Conservation (phyloP, 2,113 vertebrate genomes). For the Rhea pennata region DNA sequence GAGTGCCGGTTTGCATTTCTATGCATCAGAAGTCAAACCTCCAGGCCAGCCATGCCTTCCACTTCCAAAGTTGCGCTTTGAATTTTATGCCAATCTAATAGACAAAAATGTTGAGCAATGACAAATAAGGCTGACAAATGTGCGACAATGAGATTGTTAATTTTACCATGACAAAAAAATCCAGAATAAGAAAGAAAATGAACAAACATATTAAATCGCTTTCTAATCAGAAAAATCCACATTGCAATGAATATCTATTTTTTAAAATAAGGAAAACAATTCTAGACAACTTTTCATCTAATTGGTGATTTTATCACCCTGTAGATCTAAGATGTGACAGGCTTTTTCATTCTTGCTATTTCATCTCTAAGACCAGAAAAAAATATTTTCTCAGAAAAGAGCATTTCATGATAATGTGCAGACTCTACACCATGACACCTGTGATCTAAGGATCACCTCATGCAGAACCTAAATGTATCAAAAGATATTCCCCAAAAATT, state of each 20-base stretch:
- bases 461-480: background rate
- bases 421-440: background rate
- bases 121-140: background rate
- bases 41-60: constrained; percentile 1
- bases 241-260: background rate
- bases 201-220: background rate
- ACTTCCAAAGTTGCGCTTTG: background rate
- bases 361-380: background rate
- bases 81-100: constrained; percentile 1
- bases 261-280: background rate
- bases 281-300: background rate
- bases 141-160: background rate
- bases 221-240: background rate
- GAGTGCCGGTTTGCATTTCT: background rate
- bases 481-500: background rate
- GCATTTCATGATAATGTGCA: background rate
- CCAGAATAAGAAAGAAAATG: background rate
- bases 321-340: background rate
- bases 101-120: constrained; percentile 10
- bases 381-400: background rate
- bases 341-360: background rate
- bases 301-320: background rate
- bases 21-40: constrained; percentile 51
- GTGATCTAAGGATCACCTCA: background rate
- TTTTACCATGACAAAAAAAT: background rate